Percentiles rank a stretch among this genome's conserved stretches.
These are phyloP conservation scores for Argynnis bischoffii DNA, from an alignment of 2,888 invertebrate species.

Conservation along the genomic window DNA sequence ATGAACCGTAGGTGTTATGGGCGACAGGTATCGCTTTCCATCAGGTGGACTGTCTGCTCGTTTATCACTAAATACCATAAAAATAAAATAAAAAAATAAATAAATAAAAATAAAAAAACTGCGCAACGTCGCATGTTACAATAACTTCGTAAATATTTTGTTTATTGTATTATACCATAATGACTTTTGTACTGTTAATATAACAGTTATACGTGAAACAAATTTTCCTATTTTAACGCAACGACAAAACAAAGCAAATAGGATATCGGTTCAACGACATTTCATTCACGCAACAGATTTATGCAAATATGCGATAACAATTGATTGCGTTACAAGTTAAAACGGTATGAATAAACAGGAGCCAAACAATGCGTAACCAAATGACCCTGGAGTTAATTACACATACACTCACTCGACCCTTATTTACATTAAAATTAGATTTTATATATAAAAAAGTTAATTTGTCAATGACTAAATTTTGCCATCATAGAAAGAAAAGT, in stretches of 20 bases:
- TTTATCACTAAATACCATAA: no score
- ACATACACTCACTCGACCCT: background rate
- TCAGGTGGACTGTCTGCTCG: no score
- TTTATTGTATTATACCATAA: no score
- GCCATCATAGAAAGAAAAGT: no score
- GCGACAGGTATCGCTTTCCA: no score
- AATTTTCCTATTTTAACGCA: background rate
- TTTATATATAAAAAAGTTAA: no score
- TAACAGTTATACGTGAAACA: constrained; percentile 2
- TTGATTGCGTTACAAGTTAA: constrained; percentile 4
- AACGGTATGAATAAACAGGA: background rate
- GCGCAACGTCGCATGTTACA: no score
- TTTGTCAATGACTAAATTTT: no score
- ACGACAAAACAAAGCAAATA: constrained; percentile 12
- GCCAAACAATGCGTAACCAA: background rate
- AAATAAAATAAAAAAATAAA: no score
- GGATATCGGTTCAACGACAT: constrained; percentile 17
- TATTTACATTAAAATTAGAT: background rate
- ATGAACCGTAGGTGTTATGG: no score
- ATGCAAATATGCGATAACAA: constrained; percentile 24
- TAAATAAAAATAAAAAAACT: no score
- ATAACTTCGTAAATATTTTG: no score
- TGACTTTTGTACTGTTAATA: background rate
- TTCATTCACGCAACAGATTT: constrained; percentile 19
- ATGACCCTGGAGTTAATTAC: constrained; percentile 15